phyloP scores from a whole-genome alignment of 2,888 invertebrate genomes.

The Harpalus rufipes region DNA sequence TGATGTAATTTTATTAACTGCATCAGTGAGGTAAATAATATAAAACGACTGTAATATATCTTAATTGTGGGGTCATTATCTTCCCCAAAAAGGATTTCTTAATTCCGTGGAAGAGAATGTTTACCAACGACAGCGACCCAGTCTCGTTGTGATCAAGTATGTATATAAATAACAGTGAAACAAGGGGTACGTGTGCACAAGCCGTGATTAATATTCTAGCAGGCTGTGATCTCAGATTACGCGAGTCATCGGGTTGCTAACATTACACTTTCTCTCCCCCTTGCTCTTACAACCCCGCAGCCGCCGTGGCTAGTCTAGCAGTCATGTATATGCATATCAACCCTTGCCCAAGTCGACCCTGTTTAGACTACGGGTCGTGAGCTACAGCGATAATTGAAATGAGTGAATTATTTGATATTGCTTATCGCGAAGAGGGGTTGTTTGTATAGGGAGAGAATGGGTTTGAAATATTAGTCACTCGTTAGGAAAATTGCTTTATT shows the following conservation, averaged over 20 bases:
- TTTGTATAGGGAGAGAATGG: conserved; percentile 22
- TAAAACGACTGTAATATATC: background rate
- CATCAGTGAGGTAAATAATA: no score
- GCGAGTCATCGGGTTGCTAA: conserved; percentile 75
- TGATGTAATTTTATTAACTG: no score
- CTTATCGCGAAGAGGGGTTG: conserved; percentile 35
- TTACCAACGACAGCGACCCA: conserved; percentile 5
- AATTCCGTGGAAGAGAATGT: no score
- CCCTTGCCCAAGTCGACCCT: conserved; percentile 48
- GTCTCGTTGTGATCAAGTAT: conserved; percentile 62
- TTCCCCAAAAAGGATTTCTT: no score
- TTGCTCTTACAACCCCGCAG: conserved; percentile 57
- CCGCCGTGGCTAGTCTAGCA: conserved; percentile 60
- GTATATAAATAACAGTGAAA: conserved; percentile 66
- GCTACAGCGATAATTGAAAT: conserved; percentile 55
- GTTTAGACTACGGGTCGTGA: conserved; percentile 22
- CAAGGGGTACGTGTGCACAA: conserved; percentile 64
- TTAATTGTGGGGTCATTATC: no score
- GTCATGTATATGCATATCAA: conserved; percentile 64
- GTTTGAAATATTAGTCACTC: conserved; percentile 39
- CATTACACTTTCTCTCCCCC: conserved; percentile 69
- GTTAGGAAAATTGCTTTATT: conserved; percentile 45
- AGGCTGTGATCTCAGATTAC: conserved; percentile 72
- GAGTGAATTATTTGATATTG: conserved; percentile 55
- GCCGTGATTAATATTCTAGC: conserved; percentile 66